A percentile compares a stretch with the other conserved stretches of the same genome.
Conservation (phyloP, 2,888 invertebrate species). For the Margaritifera margaritifera region DNA sequence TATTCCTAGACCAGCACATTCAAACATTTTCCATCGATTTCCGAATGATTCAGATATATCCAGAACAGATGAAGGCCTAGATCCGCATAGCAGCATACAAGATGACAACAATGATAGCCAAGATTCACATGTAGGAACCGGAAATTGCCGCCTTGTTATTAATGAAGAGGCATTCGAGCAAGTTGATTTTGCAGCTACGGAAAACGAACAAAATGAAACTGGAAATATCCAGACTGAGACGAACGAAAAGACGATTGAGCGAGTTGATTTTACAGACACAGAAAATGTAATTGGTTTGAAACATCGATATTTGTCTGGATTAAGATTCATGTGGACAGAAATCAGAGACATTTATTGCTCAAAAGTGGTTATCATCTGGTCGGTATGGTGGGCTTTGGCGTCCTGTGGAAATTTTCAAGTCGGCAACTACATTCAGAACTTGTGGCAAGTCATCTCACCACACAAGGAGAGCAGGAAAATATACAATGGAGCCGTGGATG, state of each 20-base stretch:
- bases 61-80: too few relatives aligned
- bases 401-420: constrained; percentile 84
- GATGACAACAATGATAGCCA: too few relatives aligned
- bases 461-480: constrained; percentile 59
- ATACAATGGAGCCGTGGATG: constrained; percentile 89
- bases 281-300: too few relatives aligned
- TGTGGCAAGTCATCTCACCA: constrained; percentile 80
- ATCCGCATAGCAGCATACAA: too few relatives aligned
- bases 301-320: neutral
- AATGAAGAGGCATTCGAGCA: too few relatives aligned
- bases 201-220: too few relatives aligned
- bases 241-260: too few relatives aligned
- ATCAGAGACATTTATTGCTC: constrained; percentile 26
- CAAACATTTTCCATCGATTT: constrained; percentile 38
- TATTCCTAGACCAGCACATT: constrained; percentile 76
- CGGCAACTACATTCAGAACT: constrained; percentile 85
- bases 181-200: too few relatives aligned
- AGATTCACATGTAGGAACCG: too few relatives aligned
- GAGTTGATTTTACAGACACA: too few relatives aligned
- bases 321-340: constrained; percentile 74
- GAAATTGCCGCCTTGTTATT: too few relatives aligned
- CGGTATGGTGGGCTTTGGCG: constrained; percentile 84
- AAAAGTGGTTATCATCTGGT: constrained; percentile 81
- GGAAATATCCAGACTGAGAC: too few relatives aligned
- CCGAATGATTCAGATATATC: neutral